Base-by-base conservation (phyloP, 1,140 invertebrate species). In the Apis laboriosa region DNA sequence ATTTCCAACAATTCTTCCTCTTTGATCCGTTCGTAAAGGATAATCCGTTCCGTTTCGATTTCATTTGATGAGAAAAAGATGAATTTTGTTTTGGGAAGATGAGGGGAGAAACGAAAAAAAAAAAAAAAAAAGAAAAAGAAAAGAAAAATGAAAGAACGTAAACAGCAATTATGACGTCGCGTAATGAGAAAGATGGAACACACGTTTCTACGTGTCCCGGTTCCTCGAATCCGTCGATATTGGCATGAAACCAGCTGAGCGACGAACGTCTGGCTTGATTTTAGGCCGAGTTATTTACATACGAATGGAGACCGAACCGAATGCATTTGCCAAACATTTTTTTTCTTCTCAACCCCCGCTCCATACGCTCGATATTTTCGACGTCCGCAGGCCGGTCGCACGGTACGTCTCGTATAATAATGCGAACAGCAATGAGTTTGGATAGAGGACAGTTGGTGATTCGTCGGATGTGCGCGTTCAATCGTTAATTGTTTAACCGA, bases 231-330 rank as follows among this genome's bases (percentile, higher is more conserved):
- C 55, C 82, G 74, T 88, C 86, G 86, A 87, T 89, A 90, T 87
- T 88, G 88, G 87, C 87, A 88, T 73, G 82, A 80, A 77, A 90
- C 86, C 84, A 83, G 77, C 76, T 28, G 70, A 74, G 64, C 78
- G 77, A 66, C 80, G 58, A 85, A 84, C 70, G 66, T 79, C 84
- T 76, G 77, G 84, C 84, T 86, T 77, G 66, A 76, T 83, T 87
- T 76, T 83, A 85, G 80, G 67, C 72, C 73, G 85, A 83, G 84
- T 88, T 87, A 88, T 88, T 88, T 88, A 85, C 85, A 84, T 84
- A 86, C 72, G 83, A 80, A 76, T 86, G 70, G 77, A 79, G 83
- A 80, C 60, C 49, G 71, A 77, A 61, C 66, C 51, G 58, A 84
- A 79, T 80, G 72, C 60, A 80, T 86, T 64, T 74, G 82, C 71